Conservation (phyloP, 1,140 invertebrate species). For the Drosophila pruinosa region DNA sequence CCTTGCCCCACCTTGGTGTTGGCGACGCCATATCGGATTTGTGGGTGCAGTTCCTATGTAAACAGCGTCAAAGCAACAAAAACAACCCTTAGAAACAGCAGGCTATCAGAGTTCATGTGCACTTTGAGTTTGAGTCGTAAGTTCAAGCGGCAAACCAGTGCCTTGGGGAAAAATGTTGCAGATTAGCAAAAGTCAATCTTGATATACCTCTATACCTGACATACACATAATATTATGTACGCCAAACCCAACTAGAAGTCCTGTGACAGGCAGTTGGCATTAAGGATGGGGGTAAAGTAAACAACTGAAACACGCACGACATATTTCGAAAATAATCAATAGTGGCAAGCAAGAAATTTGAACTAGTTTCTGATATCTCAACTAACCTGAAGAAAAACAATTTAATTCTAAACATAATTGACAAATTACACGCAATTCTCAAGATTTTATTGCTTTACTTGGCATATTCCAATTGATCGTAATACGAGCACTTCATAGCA, state of each 20-base stretch:
- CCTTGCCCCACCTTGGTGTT: constrained; percentile 25
- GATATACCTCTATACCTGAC: constrained; percentile 33
- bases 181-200: constrained; percentile 58
- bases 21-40: constrained; percentile 16
- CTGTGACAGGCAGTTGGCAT: constrained; percentile 6
- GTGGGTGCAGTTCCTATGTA: constrained; percentile 63
- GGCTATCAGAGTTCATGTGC: constrained; percentile 61
- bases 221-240: background rate
- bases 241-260: constrained; percentile 25
- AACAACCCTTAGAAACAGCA: constrained; percentile 57
- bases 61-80: constrained; percentile 21
- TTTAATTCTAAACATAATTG: constrained; percentile 30
- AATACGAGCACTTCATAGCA: constrained; percentile 7
- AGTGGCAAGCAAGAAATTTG: constrained; percentile 44
- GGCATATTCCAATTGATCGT: constrained; percentile 7
- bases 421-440: constrained; percentile 34
- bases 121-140: constrained; percentile 55
- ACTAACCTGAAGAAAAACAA: constrained; percentile 3
- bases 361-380: constrained; percentile 51
- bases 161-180: constrained; percentile 19
- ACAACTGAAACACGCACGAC: constrained; percentile 54
- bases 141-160: constrained; percentile 4
- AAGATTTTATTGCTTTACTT: constrained; percentile 12
- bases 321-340: constrained; percentile 60
- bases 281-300: constrained; percentile 3